Base-by-base conservation (phyloP, 2,797 vertebrate species). In the Microctenopoma steveboyesi region DNA sequence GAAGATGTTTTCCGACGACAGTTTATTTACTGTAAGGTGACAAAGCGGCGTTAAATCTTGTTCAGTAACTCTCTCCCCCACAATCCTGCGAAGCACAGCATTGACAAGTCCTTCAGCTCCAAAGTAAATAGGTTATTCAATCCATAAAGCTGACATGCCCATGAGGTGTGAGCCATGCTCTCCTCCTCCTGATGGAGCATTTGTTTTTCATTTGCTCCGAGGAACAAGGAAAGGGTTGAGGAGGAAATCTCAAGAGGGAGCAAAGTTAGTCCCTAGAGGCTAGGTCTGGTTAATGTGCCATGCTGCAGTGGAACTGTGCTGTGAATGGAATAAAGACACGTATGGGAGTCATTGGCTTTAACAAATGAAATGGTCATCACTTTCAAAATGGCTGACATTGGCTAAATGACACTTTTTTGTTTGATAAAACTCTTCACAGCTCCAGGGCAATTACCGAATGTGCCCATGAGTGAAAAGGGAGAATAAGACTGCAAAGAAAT, bases 151-250 rank as follows among this genome's bases (percentile, higher is more conserved):
- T 91, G 89, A 88, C 74, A 90, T 61, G 87, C 78, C 90, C 92
- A 90, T 64, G 66, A 94, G 90, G 91, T 94, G 93, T 89, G 69
- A 89, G 76, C 81, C 72, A 62, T 81, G 70, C 87, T 92, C 87
- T 79, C 88, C 87, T 93, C 84, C 85, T 87, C 75, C 85, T 90
- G 90, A 92, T 91, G 83, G 74, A 91, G 92, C 88, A 93, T 95
- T 95, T 95, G 94, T 94, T 96, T 95, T 95, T 93, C 93, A 92
- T 95, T 95, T 95, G 91, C 85, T 81, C 76, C 7, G 61, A 86
- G 81, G 69, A 78, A 75, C 42, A 25, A 46, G 48, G 50, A 50
- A 70, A 81, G 65, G 62, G 65, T 78, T 72, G 74, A 75, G 78
- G 76, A 85, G 61, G 69, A 64, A 87, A 87, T 90, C 81, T 89